Evolutionary conservation across 2,797 vertebrate species (phyloP).

Genomic region (Pterois miles): DNA sequence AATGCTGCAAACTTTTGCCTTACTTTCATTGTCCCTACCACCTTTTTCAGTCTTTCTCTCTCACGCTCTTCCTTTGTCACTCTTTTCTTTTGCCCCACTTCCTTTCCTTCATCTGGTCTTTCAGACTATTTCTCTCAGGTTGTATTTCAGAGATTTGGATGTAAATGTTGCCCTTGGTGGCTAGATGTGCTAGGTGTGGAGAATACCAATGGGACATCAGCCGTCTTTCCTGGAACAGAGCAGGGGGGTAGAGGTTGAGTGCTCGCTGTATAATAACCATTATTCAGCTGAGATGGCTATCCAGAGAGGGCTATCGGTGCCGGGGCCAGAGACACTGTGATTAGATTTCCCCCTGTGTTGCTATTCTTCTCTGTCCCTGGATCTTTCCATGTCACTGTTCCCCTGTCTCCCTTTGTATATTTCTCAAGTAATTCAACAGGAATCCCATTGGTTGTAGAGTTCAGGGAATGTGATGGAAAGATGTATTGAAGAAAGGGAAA

Average conservation of each 20-base stretch:
- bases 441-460: slow-evolving; percentile 20
- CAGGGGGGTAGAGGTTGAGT: slow-evolving; percentile 66
- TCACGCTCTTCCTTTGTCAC: neutral
- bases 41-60: neutral
- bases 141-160: slow-evolving; percentile 65
- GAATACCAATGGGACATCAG: slow-evolving; percentile 69
- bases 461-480: slow-evolving; percentile 7
- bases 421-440: slow-evolving; percentile 39
- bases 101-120: slow-evolving; percentile 23
- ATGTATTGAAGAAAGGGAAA: neutral
- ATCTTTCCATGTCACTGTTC: slow-evolving; percentile 52
- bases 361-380: slow-evolving; percentile 68
- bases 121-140: slow-evolving; percentile 28
- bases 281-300: slow-evolving; percentile 81
- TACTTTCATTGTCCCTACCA: neutral
- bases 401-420: slow-evolving; percentile 48
- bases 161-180: slow-evolving; percentile 71
- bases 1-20: slow-evolving; percentile 19
- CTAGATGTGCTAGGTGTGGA: slow-evolving; percentile 39
- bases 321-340: slow-evolving; percentile 70
- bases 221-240: slow-evolving; percentile 57
- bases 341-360: slow-evolving; percentile 74
- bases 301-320: slow-evolving; percentile 67
- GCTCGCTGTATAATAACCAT: slow-evolving; percentile 78
- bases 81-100: neutral